phyloP scores from a whole-genome alignment of 2,888 invertebrate species.

The Exephanes ischioxanthus region DNA sequence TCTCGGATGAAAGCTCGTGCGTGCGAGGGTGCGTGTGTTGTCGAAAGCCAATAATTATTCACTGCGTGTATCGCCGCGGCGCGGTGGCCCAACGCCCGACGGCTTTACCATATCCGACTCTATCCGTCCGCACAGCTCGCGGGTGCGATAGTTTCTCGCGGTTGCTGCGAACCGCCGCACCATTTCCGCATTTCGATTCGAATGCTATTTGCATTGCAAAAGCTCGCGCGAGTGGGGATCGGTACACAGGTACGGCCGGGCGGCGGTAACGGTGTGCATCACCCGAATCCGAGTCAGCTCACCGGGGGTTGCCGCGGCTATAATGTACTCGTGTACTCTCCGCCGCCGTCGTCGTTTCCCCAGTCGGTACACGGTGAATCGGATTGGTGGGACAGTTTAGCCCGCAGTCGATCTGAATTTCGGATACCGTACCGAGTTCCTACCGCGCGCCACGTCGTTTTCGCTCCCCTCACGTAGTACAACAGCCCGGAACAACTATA shows the following conservation, averaged over 20 bases:
- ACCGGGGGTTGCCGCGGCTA: background rate
- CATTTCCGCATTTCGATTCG: slow-evolving; percentile 62
- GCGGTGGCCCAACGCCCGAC: background rate
- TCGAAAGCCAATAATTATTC: slow-evolving; percentile 24
- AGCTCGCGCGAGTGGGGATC: slow-evolving; percentile 52
- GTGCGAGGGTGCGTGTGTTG: background rate
- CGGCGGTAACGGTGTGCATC: slow-evolving; percentile 11
- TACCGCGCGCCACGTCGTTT: slow-evolving; percentile 28
- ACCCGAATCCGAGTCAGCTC: slow-evolving; percentile 18
- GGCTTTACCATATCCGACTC: background rate
- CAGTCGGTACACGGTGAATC: slow-evolving; percentile 4
- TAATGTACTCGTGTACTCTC: slow-evolving; percentile 18
- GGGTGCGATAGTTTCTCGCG: slow-evolving; percentile 54
- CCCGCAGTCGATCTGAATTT: slow-evolving; percentile 48
- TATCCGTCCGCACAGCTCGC: slow-evolving; percentile 27
- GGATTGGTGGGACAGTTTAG: slow-evolving; percentile 24
- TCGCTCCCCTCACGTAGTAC: slow-evolving; percentile 1
- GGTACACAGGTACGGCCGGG: slow-evolving; percentile 8
- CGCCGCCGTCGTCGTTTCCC: slow-evolving; percentile 5
- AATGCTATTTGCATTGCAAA: slow-evolving; percentile 80
- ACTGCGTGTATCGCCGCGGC: background rate
- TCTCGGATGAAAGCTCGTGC: background rate
- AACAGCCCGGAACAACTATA: background rate
- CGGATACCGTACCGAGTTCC: slow-evolving; percentile 25
- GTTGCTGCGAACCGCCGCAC: slow-evolving; percentile 50